Percentiles rank a stretch among this genome's conserved stretches.
phyloP scores from a whole-genome alignment of 2,113 vertebrate species.

The Marmota flaviventris region DNA sequence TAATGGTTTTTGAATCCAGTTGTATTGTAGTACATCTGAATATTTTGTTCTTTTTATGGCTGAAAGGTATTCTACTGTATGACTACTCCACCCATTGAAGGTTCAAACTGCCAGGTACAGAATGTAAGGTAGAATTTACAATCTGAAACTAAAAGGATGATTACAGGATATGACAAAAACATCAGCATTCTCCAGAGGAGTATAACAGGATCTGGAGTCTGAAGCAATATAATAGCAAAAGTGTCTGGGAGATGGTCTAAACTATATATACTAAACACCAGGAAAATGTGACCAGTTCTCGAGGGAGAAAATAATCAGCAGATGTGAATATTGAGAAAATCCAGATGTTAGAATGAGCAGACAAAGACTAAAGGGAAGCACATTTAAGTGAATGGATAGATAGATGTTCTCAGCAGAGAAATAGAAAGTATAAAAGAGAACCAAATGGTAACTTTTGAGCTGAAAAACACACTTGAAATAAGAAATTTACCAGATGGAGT shows the following conservation, averaged over 20 bases:
- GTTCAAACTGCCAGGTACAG: background rate
- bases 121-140: slow-evolving; percentile 37
- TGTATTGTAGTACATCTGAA: background rate
- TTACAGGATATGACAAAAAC: background rate
- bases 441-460: background rate
- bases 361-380: background rate
- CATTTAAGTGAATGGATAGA: background rate
- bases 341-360: slow-evolving; percentile 23
- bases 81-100: background rate
- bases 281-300: background rate
- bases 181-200: background rate
- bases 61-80: background rate
- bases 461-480: background rate
- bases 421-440: background rate
- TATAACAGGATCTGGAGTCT: background rate
- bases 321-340: background rate
- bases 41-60: slow-evolving; percentile 35
- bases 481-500: background rate
- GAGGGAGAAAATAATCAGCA: background rate
- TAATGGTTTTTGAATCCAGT: background rate
- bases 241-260: background rate
- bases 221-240: background rate
- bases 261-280: background rate
- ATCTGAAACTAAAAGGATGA: background rate
- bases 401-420: background rate